Evolutionary conservation across 2,113 vertebrate genomes (phyloP), one percentile per base, ranked within the genome.

Genomic region (Rafetus swinhoei): DNA sequence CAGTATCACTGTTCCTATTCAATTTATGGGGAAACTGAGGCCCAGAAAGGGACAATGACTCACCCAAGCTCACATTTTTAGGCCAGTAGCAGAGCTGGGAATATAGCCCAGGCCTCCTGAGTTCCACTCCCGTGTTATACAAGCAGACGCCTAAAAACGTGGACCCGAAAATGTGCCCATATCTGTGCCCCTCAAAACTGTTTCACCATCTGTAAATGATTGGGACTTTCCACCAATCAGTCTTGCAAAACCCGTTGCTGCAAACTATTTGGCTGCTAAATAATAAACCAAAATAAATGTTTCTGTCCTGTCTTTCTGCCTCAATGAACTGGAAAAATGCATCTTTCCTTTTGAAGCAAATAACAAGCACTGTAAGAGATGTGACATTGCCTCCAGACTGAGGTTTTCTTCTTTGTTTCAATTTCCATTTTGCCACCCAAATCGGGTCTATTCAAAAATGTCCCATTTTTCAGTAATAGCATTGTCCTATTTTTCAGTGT

Each of bases 271-370:
- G 45, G 53, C 45, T 77, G 74, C 77, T 60, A 86, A 96, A 82
- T 53, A 35, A 62, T 88, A 89, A 94, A 12, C 45, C 84, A 69
- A n/a, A 53, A 86, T 54, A 82, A 52, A 62, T 79, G 7, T 35
- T 83, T 85, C 85, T 84, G 89, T 87, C 83, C 21, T 65, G 50
- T 35, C 79, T 27, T 59, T 90, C 92, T 90, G 79, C 82, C 69
- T 82, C 80, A 92, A 35, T 85, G 82, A 94, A 52, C 72, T 39
- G 87, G 65, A 93, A 91, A 93, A 95, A 35, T 11, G 50, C 86
- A 59, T n/a, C n/a, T 77, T 89, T 52, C 29, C 81, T 90, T 82
- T 89, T 76, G 82, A 65, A 56, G 85, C 60, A 83, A 60, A 32
- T 0, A 0, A 60, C n/a, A 84, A 81, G 79, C n/a, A 39, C 77